A percentile compares a stretch with the other conserved stretches of the same genome.
phyloP scores from a whole-genome alignment of 2,797 vertebrate genomes.

The Chromis chromis region DNA sequence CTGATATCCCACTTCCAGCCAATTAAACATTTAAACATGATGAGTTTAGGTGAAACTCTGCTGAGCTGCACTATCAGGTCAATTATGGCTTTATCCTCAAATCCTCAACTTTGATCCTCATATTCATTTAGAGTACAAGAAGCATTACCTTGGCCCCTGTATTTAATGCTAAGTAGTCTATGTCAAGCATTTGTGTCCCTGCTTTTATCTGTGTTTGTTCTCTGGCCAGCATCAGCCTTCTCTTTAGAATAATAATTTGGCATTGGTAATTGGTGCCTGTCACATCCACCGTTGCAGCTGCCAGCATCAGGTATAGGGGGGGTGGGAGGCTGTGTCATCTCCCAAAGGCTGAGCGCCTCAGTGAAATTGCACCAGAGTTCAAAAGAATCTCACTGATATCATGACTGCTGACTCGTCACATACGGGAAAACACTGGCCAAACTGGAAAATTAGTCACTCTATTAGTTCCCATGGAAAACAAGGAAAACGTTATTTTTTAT shows the following conservation, averaged over 20 bases:
- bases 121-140: constrained; percentile 38
- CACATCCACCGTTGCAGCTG: constrained; percentile 63
- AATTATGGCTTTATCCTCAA: constrained; percentile 52
- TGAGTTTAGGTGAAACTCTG: constrained; percentile 43
- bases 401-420: constrained; percentile 28
- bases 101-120: constrained; percentile 63
- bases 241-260: constrained; percentile 67
- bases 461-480: constrained; percentile 7
- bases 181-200: constrained; percentile 46
- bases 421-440: constrained; percentile 51
- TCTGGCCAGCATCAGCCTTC: constrained; percentile 59
- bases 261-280: constrained; percentile 79
- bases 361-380: constrained; percentile 59
- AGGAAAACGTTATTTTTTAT: background rate
- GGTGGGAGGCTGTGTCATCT: constrained; percentile 49
- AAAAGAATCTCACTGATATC: constrained; percentile 50
- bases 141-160: constrained; percentile 42
- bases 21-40: constrained; percentile 74
- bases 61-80: constrained; percentile 46
- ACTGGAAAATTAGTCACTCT: constrained; percentile 36
- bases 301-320: constrained; percentile 49
- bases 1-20: constrained; percentile 69
- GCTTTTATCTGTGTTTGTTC: constrained; percentile 67
- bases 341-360: constrained; percentile 42
- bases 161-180: constrained; percentile 53